phyloP scores from a whole-genome alignment of 1,140 invertebrate genomes.

The Hycleus cichorii region DNA sequence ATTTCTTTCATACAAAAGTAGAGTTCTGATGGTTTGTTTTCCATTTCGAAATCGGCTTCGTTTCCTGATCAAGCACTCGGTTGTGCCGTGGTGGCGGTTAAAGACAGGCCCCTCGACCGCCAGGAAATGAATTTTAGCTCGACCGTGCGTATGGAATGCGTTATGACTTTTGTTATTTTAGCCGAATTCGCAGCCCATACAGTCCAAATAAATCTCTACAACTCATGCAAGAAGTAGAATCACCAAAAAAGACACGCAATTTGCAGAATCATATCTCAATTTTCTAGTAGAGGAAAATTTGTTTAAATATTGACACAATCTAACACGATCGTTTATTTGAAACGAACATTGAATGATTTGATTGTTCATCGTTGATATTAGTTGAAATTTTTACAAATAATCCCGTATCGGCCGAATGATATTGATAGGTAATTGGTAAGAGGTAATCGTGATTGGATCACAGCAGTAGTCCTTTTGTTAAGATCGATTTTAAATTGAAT shows the following conservation, averaged over 20 bases:
- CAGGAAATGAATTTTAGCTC: constrained; percentile 36
- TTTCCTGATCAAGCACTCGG: constrained; percentile 28
- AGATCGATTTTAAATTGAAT: constrained; percentile 32
- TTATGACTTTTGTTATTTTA: constrained; percentile 15
- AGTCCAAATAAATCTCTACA: constrained; percentile 15
- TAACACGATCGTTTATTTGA: background rate
- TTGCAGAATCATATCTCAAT: no score
- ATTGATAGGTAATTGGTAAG: constrained; percentile 31
- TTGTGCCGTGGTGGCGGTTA: constrained; percentile 15
- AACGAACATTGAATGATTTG: background rate
- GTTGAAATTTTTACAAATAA: no score
- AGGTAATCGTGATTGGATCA: constrained; percentile 33
- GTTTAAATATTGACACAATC: no score
- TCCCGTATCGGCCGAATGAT: background rate
- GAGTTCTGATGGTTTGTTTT: constrained; percentile 30
- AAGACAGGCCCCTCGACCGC: constrained; percentile 26
- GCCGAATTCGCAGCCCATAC: background rate
- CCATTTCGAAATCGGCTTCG: constrained; percentile 30
- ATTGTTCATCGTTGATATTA: no score
- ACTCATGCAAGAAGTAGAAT: background rate
- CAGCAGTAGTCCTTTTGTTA: constrained; percentile 33
- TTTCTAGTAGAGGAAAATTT: no score
- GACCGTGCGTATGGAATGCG: constrained; percentile 27
- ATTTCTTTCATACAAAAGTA: no score
- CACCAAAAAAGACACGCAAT: no score